Evolutionary conservation across 2,113 vertebrate species (phyloP).

Genomic region (Rhea pennata): DNA sequence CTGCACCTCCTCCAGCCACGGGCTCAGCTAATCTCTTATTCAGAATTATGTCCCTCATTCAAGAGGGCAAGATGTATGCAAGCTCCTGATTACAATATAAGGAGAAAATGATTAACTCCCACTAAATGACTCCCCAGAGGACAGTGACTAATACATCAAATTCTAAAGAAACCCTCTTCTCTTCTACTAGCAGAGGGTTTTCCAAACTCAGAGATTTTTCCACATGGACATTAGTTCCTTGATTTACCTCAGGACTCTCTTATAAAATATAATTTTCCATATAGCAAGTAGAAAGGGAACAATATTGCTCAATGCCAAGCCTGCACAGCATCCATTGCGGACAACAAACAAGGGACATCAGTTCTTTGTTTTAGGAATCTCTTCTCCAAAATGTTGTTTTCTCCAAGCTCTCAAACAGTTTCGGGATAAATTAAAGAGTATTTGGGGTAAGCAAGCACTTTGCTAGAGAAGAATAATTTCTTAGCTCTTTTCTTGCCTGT

Average conservation of each 20-base stretch:
- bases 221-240: neutral
- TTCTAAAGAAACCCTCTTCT: neutral
- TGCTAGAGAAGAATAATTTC: neutral
- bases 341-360: neutral
- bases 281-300: neutral
- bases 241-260: neutral
- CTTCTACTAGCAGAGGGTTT: neutral
- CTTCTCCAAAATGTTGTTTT: neutral
- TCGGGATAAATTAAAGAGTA: neutral
- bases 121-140: neutral
- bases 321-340: neutral
- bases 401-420: neutral
- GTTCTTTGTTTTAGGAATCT: neutral
- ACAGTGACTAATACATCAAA: neutral
- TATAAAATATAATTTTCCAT: neutral
- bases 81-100: neutral
- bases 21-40: neutral
- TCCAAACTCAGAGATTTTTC: neutral
- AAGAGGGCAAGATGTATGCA: neutral
- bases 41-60: neutral
- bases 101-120: constrained; percentile 3
- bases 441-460: neutral
- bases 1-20: neutral
- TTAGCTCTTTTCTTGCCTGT: neutral
- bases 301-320: neutral